Evolutionary conservation across 2,797 vertebrate species (phyloP).

Genomic region (Echiichthys vipera): DNA sequence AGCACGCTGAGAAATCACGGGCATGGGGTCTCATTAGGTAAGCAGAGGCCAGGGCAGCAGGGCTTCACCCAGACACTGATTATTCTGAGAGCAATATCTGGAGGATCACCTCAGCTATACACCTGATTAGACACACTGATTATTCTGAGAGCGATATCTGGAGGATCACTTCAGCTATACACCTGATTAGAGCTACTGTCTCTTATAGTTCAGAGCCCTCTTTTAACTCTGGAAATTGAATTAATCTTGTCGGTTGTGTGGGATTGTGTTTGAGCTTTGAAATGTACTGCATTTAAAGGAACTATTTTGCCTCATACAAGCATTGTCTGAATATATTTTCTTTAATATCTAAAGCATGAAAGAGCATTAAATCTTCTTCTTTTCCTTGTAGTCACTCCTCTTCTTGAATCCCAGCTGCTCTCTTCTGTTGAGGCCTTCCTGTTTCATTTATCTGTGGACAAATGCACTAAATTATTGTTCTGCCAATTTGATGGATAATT

Average conservation of each 20-base stretch:
- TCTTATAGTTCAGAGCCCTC: slow-evolving; percentile 51
- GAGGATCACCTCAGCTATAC: slow-evolving; percentile 59
- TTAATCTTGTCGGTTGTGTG: slow-evolving; percentile 33
- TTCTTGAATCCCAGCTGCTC: slow-evolving; percentile 80
- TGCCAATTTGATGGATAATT: slow-evolving; percentile 33
- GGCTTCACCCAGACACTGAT: slow-evolving; percentile 74
- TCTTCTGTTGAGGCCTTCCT: slow-evolving; percentile 82
- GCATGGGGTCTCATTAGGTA: slow-evolving; percentile 85
- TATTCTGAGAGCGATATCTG: slow-evolving; percentile 56
- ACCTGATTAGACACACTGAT: slow-evolving; percentile 65
- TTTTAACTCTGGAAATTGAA: slow-evolving; percentile 55
- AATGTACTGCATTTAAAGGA: slow-evolving; percentile 27
- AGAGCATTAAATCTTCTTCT: slow-evolving; percentile 35
- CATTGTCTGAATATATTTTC: slow-evolving; percentile 1
- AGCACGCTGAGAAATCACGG: slow-evolving; percentile 71
- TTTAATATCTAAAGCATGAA: slow-evolving; percentile 1
- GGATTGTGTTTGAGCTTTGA: slow-evolving; percentile 6
- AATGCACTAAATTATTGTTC: slow-evolving; percentile 25
- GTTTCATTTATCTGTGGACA: slow-evolving; percentile 29
- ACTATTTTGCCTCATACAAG: slow-evolving; percentile 1
- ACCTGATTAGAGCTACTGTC: slow-evolving; percentile 66
- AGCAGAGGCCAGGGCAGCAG: slow-evolving; percentile 78
- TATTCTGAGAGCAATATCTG: slow-evolving; percentile 72
- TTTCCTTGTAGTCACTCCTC: slow-evolving; percentile 79
- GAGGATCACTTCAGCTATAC: slow-evolving; percentile 32